These are phyloP conservation scores for Nomada fabriciana DNA, from an alignment of 2,888 invertebrate genomes.

Conservation along the genomic window DNA sequence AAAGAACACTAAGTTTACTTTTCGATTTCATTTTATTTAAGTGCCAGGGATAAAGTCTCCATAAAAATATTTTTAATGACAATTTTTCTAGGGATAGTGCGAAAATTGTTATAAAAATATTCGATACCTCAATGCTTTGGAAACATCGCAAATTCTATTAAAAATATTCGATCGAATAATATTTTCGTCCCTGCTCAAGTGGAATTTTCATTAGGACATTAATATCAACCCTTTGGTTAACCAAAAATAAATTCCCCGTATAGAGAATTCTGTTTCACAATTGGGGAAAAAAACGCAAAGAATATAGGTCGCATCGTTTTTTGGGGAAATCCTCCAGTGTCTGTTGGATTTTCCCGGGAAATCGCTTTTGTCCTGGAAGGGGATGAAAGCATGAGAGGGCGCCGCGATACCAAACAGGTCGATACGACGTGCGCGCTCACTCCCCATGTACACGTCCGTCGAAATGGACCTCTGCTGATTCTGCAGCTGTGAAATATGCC, in stretches of 20 bases:
- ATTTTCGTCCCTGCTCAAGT: not conserved
- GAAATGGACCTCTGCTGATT: conserved; percentile 65
- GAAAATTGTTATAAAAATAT: no score
- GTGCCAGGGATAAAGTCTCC: no score
- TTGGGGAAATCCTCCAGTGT: not conserved
- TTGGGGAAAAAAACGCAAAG: not conserved
- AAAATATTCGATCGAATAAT: no score
- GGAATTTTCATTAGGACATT: not conserved
- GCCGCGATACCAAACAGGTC: conserved; percentile 68
- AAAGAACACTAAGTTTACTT: no score
- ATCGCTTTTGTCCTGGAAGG: conserved; percentile 9
- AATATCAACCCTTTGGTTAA: not conserved
- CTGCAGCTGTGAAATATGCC: conserved; percentile 43
- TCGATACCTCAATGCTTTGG: no score
- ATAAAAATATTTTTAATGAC: no score
- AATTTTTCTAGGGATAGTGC: no score
- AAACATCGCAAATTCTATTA: no score
- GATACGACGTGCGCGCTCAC: conserved; percentile 77
- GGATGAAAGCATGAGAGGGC: conserved; percentile 64
- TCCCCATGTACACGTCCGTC: conserved; percentile 57
- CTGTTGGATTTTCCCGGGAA: conserved; percentile 44
- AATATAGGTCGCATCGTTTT: not conserved
- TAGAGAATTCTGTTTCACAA: not conserved
- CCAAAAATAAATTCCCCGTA: not conserved
- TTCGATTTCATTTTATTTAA: no score